Conservation (phyloP, 2,113 vertebrate genomes). For the Calypte anna region DNA sequence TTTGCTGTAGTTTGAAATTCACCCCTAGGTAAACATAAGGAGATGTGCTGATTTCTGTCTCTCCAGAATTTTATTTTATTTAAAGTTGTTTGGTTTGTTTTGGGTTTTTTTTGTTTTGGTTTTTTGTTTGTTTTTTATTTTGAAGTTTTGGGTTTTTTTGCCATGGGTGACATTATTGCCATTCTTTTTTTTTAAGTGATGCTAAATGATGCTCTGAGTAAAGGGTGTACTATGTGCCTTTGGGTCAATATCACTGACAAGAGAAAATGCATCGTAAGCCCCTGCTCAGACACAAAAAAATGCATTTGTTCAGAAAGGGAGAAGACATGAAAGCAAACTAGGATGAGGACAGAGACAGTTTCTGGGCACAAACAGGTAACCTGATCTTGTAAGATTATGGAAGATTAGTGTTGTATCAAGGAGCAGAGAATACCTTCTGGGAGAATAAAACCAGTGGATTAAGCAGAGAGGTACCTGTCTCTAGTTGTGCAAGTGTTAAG, state of each 20-base stretch:
- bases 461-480: conserved; percentile 47
- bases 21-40: conserved; percentile 8
- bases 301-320: conserved; percentile 53
- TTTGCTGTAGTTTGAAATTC: background rate
- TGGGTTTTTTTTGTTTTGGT: background rate
- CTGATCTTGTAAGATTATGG: conserved; percentile 75
- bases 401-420: conserved; percentile 76
- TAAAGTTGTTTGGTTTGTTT: background rate
- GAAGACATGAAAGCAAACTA: conserved; percentile 65
- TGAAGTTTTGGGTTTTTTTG: background rate
- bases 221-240: conserved; percentile 3
- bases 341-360: conserved; percentile 69
- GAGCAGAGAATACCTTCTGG: conserved; percentile 58
- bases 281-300: conserved; percentile 73
- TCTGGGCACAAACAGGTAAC: conserved; percentile 76
- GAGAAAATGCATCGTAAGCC: conserved; percentile 64
- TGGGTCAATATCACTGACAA: conserved; percentile 58
- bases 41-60: background rate
- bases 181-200: background rate
- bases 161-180: background rate
- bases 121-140: background rate
- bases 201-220: conserved; percentile 26
- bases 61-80: background rate
- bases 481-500: conserved; percentile 30
- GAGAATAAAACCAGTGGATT: conserved; percentile 68